Conservation (phyloP, 1,140 invertebrate species). For the Cherax quadricarinatus region DNA sequence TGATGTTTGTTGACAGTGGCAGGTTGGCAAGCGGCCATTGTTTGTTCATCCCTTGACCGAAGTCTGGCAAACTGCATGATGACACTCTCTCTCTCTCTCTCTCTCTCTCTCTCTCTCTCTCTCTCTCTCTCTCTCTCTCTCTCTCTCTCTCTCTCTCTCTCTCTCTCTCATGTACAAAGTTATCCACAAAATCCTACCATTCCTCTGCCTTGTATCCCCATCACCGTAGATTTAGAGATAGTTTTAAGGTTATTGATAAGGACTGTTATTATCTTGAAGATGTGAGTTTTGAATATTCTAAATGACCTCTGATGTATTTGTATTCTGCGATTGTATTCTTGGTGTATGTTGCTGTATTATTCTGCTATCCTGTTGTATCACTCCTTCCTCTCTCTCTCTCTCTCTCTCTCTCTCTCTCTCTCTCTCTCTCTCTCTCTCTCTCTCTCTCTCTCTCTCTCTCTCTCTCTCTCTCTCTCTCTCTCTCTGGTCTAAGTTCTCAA, state of each 20-base stretch:
- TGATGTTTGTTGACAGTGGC: too few species aligned
- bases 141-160: constrained; percentile 5
- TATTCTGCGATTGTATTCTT: neutral
- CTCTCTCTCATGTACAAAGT: neutral
- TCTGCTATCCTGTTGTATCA: neutral
- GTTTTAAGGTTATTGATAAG: too few species aligned
- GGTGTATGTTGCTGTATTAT: neutral
- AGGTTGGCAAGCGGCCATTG: too few species aligned
- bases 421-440: neutral
- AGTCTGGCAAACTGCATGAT: too few species aligned
- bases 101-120: neutral
- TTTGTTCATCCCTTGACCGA: too few species aligned
- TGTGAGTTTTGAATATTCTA: too few species aligned
- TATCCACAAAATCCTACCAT: neutral
- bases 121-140: neutral
- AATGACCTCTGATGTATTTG: neutral
- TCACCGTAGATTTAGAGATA: too few species aligned
- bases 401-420: neutral
- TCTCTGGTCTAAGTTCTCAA: neutral
- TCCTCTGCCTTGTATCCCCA: too few species aligned
- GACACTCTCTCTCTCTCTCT: neutral
- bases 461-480: constrained; percentile 30
- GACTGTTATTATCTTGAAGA: too few species aligned
- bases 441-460: constrained; percentile 24
- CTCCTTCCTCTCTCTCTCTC: neutral